Base-by-base conservation (phyloP, 37 sponge, comb jelly and placozoan genomes). In the Bolinopsis microptera region DNA sequence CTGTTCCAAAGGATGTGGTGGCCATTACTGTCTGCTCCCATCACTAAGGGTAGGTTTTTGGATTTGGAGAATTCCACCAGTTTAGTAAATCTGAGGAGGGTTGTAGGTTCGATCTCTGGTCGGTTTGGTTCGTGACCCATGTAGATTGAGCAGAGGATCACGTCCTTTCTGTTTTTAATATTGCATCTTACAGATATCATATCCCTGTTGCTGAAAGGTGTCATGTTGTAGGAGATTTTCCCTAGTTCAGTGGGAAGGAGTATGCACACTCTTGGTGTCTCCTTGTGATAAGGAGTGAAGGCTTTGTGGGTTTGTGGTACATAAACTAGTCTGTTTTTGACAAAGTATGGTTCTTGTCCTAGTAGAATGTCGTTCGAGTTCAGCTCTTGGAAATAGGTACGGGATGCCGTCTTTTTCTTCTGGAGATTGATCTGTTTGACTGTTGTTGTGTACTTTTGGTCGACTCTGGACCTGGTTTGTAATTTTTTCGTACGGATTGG, bases 191-290 rank as follows among this genome's bases (percentile, higher is more conserved):
- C 74, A 3, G 74, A 3, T 28, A 70, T 70, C 30, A 70, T 28
- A 22, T 70, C 74, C 30, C 74, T 70, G 74, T 22, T 70, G 21
- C 74, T 28, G 30, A 70, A 70, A 3, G 16, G 16, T 3, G 74
- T 70, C 74, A 70, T 70, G 21, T n/a, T 70, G 21, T 70, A 70
- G 5, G 74, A 70, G 25, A 28, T 22, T 5, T 70, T 70, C 25
- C 74, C 74, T 70, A 70, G 74, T n/a, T 70, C 74, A 28, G 21
- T 9, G 3, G 74, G 74, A 3, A 70, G 30, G 25, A 70, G 2
- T 3, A 70, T 70, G 26, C 74, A 70, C 30, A 70, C 74, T 70
- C 74, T 8, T 28, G 74, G 74, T n/a, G 74, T 70, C 24, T 70
- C 74, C 21, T 70, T 70, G 26, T 70, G 74, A n/a, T 70, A 26